Base-by-base conservation (phyloP, 2,797 vertebrate species). In the Dermochelys coriacea region DNA sequence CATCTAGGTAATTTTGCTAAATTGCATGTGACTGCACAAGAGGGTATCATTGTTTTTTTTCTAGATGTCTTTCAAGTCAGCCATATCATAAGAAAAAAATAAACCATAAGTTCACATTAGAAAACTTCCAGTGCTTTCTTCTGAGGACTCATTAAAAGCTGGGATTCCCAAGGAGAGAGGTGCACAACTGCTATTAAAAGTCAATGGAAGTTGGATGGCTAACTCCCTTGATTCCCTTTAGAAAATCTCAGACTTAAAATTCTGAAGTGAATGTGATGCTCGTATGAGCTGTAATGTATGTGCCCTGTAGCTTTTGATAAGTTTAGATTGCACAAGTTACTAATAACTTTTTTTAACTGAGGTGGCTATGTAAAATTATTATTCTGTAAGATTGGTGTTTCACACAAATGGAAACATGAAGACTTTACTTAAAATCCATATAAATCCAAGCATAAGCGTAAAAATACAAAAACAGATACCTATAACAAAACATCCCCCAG, bases 111-210 rank as follows among this genome's bases (percentile, higher is more conserved):
- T 93, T 94, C 8, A 75, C 47, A 16, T 93, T 88, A 86, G 85
- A 91, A 89, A 27, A 8, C 52, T 94, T 94, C 87, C 81, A 89
- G 89, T 80, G 3, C 47, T 25, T 88, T n/a, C 94, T 93, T 93
- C 4, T 77, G 84, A 50, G 41, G 54, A 59, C 47, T 91, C 54
- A 37, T 11, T 37, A 37, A 68, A 68, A n/a, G 19, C 8, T 7
- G 50, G 50, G 68, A 74, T 96, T 94, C 89, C 88, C 41, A 85
- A 12, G 47, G 80, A 89, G 52, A 49, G 2, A 41, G 45, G 18
- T 93, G 68, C 55, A 87, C 89, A 89, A 37, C 49, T 90, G 80
- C 61, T 55, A 18, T 84, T 90, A 87, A 81, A 92, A 95, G 85
- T 0, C 2, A 1, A 52, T 52, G 81, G 75, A 77, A 83, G 55